A percentile compares a stretch with the other conserved stretches of the same genome.
Conservation (phyloP, 2,113 vertebrate species). For the Drymodes brunneopygia region DNA sequence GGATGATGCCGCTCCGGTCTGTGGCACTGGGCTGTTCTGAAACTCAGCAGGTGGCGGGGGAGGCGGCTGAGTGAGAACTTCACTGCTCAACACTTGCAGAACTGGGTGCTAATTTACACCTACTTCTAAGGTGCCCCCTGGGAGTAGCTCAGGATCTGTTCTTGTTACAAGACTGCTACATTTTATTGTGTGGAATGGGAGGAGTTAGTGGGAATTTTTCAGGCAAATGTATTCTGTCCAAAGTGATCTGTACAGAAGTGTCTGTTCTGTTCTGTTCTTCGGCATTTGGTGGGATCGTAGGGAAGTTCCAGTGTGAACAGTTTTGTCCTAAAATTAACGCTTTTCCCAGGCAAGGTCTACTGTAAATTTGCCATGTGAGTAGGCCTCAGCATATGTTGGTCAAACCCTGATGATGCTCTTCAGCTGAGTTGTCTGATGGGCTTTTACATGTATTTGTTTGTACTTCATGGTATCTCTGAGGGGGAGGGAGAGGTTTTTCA, state of each 20-base stretch:
- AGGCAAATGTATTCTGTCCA: neutral
- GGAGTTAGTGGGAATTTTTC: neutral
- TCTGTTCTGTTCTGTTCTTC: neutral
- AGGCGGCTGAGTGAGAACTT: rapidly evolving
- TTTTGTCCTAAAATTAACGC: neutral
- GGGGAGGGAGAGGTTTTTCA: neutral
- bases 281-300: neutral
- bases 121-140: no score
- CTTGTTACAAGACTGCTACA: neutral
- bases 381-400: neutral
- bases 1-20: neutral
- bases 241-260: neutral
- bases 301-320: neutral
- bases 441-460: neutral
- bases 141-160: neutral
- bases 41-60: rapidly evolving
- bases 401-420: neutral
- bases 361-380: neutral
- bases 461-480: neutral
- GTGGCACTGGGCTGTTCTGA: neutral
- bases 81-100: neutral
- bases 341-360: neutral
- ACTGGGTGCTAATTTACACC: neutral
- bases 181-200: neutral
- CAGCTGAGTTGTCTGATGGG: neutral